Evolutionary conservation across 2,888 invertebrate species (phyloP), one percentile per base, ranked within the genome.

Genomic region (Pyrochroa serraticornis): DNA sequence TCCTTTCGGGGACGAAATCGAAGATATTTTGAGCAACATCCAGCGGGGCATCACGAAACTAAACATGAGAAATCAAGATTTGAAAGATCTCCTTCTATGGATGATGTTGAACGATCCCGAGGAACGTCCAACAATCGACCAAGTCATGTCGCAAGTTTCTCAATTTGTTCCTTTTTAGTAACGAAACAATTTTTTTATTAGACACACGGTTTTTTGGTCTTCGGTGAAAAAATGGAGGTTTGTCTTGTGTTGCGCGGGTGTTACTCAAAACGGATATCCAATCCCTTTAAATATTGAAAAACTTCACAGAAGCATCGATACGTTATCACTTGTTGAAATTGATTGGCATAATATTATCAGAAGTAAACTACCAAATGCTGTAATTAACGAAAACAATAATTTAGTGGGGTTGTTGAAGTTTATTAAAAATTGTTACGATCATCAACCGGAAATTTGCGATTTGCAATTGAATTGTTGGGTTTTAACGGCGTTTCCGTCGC

Each of bases 171-270:
- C 30, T 9, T 33, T 36, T 34, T 7, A 14, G 32, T n/a, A 45
- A 22, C 22, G 22, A 22, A 22, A n/a, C n/a, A n/a, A 22, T 22
- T 22, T 5, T 22, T 22, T 3, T 69, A 71, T 36, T 50, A 78
- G 78, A 38, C 77, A 78, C 50, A 71, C 77, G 7, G 75, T 72
- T 52, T 78, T 78, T 63, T 78, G 78, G 77, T 68, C 70, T 6
- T 64, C 64, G 3, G 66, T 72, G 7, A 71, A 75, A 61, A 77
- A 75, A 60, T 80, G 79, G 79, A 64, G 73, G 10, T 79, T 79
- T 53, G 68, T 79, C 9, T 58, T 79, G 33, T 70, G 75, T 0
- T 80, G 79, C 57, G 72, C 77, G 22, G 80, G 80, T 3, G 62
- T 77, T 6, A 67, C 67, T 6, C 63, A 65, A 6, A 64, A 68